A percentile compares a stretch with the other conserved stretches of the same genome.
Conservation (phyloP, 2,113 vertebrate genomes). For the Cygnus buccinator region DNA sequence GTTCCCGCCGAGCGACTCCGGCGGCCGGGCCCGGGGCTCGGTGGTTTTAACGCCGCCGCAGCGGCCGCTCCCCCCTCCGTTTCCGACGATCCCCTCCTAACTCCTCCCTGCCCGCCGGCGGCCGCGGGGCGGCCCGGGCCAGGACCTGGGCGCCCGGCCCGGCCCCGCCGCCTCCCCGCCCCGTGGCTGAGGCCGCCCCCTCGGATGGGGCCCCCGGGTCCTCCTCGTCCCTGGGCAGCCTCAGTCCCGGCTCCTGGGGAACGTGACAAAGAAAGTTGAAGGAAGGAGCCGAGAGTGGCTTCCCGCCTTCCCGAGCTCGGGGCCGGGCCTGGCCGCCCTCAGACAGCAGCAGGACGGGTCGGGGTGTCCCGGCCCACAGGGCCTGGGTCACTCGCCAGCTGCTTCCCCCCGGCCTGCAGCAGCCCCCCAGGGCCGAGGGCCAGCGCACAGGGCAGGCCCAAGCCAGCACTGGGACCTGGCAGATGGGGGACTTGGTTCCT, state of each 20-base stretch:
- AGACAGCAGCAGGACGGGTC: too few species aligned
- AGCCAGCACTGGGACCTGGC: background rate
- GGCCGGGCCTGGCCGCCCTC: background rate
- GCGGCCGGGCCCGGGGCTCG: background rate
- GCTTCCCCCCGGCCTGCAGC: background rate
- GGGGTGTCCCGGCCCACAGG: too few species aligned
- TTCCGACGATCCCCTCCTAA: background rate
- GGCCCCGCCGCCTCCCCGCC: too few species aligned
- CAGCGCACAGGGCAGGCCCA: accelerated
- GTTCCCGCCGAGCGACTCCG: background rate
- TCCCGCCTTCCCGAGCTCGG: background rate
- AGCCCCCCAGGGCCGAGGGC: background rate
- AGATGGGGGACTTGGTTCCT: background rate
- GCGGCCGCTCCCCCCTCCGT: background rate
- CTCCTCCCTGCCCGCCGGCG: background rate
- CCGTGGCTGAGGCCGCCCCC: too few species aligned
- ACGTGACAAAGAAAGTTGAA: accelerated
- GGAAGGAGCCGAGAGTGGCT: background rate
- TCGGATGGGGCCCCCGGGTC: too few species aligned
- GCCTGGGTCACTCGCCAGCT: background rate
- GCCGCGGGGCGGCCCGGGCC: too few species aligned
- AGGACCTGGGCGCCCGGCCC: background rate
- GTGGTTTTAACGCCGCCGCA: background rate
- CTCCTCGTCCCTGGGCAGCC: background rate
- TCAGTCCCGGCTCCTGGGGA: accelerated